Evolutionary conservation across 2,113 vertebrate species (phyloP).

Genomic region (Rhombomys opimus): DNA sequence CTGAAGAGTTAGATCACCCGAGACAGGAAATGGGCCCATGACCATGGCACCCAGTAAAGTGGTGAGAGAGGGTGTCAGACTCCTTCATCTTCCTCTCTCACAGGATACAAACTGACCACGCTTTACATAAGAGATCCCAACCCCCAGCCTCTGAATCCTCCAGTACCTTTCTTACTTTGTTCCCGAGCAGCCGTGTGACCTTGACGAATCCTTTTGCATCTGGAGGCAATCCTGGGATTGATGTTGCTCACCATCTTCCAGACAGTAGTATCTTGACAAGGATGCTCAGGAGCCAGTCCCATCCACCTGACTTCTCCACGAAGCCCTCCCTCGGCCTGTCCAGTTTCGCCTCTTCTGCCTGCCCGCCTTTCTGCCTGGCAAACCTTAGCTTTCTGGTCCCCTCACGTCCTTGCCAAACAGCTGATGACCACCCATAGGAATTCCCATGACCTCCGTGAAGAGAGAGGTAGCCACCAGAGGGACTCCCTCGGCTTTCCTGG

Average conservation of each 20-base stretch:
- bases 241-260: neutral
- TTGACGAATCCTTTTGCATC: neutral
- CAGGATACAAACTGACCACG: neutral
- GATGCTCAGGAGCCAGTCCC: no score
- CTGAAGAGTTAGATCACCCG: neutral
- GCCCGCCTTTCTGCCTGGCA: neutral
- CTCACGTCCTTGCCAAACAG: neutral
- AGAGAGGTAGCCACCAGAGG: neutral
- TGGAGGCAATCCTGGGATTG: neutral
- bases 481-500: neutral
- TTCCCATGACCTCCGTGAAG: fast-evolving
- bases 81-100: no score
- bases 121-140: neutral
- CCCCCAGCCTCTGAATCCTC: neutral
- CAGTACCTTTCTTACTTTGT: neutral
- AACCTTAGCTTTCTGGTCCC: neutral
- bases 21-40: neutral
- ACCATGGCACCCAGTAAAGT: neutral
- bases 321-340: neutral
- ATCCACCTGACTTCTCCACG: neutral
- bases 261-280: neutral
- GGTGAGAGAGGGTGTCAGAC: neutral
- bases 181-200: neutral
- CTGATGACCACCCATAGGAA: neutral
- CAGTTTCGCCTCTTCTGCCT: neutral